Percentiles rank a stretch among this genome's conserved stretches.
These are phyloP conservation scores for Canis aureus DNA, from an alignment of 2,113 vertebrate species.

Conservation along the genomic window DNA sequence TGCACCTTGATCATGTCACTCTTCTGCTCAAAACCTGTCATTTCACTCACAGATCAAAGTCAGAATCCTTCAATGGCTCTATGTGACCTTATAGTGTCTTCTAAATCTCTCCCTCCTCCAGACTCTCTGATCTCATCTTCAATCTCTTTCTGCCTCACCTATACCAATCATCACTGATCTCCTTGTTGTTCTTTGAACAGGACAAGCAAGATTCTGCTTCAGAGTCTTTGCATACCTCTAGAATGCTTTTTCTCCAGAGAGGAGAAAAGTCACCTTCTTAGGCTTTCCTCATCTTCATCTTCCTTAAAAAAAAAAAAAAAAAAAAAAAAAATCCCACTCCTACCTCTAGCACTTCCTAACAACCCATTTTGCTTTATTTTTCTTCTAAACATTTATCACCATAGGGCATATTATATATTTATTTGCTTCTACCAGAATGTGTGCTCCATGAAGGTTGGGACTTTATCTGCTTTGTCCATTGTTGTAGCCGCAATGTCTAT, in stretches of 20 bases:
- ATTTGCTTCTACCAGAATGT: slow-evolving; percentile 15
- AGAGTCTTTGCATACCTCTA: neutral
- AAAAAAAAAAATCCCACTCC: neutral
- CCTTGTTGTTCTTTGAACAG: neutral
- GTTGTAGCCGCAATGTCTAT: neutral
- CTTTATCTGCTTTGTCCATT: neutral
- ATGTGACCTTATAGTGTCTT: neutral
- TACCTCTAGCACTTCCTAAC: neutral
- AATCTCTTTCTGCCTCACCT: neutral
- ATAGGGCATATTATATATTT: neutral
- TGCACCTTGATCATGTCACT: neutral
- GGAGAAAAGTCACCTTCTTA: neutral
- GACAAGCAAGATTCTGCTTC: neutral
- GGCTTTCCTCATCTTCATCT: neutral
- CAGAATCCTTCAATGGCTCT: neutral
- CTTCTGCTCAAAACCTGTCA: neutral
- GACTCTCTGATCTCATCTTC: neutral
- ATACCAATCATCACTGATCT: neutral
- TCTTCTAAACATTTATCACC: neutral
- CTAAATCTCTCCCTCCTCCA: neutral
- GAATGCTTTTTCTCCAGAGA: neutral
- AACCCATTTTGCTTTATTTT: neutral
- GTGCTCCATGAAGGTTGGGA: neutral
- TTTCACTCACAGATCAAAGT: neutral
- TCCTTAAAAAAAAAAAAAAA: neutral